phyloP scores from a whole-genome alignment of 2,888 invertebrate species.

The Diaprepes abbreviatus region DNA sequence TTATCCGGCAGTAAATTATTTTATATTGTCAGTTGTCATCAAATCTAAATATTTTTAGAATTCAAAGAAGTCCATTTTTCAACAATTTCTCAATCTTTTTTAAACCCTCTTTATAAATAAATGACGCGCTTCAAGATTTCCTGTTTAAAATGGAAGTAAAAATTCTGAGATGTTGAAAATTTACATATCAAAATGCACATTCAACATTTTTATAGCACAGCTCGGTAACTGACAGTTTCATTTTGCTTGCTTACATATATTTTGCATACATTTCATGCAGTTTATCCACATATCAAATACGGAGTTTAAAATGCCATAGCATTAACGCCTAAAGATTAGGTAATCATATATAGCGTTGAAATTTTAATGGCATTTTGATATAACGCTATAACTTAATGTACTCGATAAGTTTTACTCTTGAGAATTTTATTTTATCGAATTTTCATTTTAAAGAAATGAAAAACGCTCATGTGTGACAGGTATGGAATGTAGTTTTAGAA shows the following conservation, averaged over 20 bases:
- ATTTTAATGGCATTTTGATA: slow-evolving; percentile 5
- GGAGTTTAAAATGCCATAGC: slow-evolving; percentile 12
- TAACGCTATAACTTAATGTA: not conserved
- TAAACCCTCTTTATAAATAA: slow-evolving; percentile 7
- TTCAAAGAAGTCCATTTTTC: slow-evolving; percentile 2
- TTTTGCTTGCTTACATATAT: slow-evolving; percentile 14
- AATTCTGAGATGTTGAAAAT: slow-evolving; percentile 9
- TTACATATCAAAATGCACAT: slow-evolving; percentile 20
- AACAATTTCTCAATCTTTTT: slow-evolving; percentile 2
- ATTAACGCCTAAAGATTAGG: slow-evolving; percentile 3
- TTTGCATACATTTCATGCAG: slow-evolving; percentile 13
- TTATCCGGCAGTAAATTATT: not conserved
- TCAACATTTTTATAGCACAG: slow-evolving; percentile 13
- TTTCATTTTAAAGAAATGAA: no score
- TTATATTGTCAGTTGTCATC: slow-evolving; percentile 5
- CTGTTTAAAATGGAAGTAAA: not conserved
- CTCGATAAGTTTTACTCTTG: not conserved
- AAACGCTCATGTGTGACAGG: no score
- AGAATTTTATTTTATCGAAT: no score
- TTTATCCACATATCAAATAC: slow-evolving; percentile 14
- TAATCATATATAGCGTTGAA: not conserved
- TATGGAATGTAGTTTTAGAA: no score
- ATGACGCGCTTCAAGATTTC: slow-evolving; percentile 6
- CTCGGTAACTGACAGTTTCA: slow-evolving; percentile 19
- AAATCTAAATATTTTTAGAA: slow-evolving; percentile 14